Evolutionary conservation across 2,113 vertebrate genomes (phyloP).

Genomic region (Trogon melanurus): DNA sequence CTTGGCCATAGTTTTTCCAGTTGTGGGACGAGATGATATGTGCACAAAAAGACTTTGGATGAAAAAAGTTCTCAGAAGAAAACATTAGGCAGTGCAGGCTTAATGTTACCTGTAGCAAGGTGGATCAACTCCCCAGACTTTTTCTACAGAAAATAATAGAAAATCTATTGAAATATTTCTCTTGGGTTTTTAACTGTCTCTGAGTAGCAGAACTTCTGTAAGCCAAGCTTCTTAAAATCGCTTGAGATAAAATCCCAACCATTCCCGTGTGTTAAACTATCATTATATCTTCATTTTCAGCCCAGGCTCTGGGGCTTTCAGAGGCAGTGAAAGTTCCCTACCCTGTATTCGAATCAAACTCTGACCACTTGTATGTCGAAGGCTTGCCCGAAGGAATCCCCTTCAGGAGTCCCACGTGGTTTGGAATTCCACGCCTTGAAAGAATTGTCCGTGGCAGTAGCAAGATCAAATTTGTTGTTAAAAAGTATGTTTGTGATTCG

Average conservation of each 20-base stretch:
- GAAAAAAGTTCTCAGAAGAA: neutral
- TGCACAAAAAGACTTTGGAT: neutral
- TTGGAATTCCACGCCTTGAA: conserved; percentile 84
- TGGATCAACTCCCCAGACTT: neutral
- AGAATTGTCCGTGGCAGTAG: conserved; percentile 77
- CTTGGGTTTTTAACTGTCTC: neutral
- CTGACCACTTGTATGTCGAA: conserved; percentile 73
- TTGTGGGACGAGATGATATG: neutral
- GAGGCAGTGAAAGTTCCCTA: conserved; percentile 82
- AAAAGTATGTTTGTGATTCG: conserved; percentile 74
- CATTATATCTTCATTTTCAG: conserved; percentile 57
- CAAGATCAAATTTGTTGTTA: conserved; percentile 81
- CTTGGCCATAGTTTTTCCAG: neutral
- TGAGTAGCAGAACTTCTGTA: neutral
- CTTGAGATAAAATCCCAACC: neutral
- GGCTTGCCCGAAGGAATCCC: conserved; percentile 84
- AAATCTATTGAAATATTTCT: neutral
- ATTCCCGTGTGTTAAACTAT: neutral
- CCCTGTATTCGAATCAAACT: conserved; percentile 77
- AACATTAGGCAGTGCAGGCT: neutral
- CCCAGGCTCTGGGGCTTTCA: conserved; percentile 76
- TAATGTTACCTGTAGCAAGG: neutral
- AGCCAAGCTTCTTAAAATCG: neutral
- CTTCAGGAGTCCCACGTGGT: conserved; percentile 84
- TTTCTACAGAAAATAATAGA: neutral